Conservation (phyloP, 2,888 invertebrate genomes). For the Cheiracanthium punctorium region DNA sequence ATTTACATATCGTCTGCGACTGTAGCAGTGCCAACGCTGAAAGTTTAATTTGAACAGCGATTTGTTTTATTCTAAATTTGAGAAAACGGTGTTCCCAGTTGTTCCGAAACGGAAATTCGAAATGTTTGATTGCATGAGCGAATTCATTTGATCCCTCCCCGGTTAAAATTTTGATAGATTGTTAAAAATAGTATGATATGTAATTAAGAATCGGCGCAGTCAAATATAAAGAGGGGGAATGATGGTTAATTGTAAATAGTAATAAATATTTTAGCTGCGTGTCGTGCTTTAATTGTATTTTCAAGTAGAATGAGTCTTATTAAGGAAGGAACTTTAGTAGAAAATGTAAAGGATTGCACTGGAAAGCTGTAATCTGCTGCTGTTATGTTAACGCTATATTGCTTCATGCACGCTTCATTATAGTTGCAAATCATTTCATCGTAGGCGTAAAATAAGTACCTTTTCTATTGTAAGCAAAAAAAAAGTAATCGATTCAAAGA, state of each 20-base stretch:
- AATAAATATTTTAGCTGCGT: not conserved
- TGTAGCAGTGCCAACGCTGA: constrained; percentile 30
- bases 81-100: not conserved
- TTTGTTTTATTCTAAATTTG: constrained; percentile 11
- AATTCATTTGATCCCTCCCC: not conserved
- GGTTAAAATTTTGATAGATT: not conserved
- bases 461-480: too few species aligned
- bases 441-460: too few species aligned
- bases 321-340: too few species aligned
- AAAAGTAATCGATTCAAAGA: too few species aligned
- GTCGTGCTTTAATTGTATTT: too few species aligned
- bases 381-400: too few species aligned
- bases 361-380: too few species aligned
- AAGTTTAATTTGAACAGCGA: constrained; percentile 10
- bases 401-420: too few species aligned
- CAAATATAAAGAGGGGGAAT: not conserved
- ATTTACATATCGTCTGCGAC: constrained; percentile 44
- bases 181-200: not conserved
- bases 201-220: not conserved
- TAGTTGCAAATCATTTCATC: too few species aligned
- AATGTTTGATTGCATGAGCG: not conserved
- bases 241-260: not conserved
- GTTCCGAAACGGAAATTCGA: not conserved
- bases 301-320: too few species aligned
- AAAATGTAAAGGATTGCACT: too few species aligned